Conservation (phyloP, 2,113 vertebrate species). For the Corythoichthys haematopterus region DNA sequence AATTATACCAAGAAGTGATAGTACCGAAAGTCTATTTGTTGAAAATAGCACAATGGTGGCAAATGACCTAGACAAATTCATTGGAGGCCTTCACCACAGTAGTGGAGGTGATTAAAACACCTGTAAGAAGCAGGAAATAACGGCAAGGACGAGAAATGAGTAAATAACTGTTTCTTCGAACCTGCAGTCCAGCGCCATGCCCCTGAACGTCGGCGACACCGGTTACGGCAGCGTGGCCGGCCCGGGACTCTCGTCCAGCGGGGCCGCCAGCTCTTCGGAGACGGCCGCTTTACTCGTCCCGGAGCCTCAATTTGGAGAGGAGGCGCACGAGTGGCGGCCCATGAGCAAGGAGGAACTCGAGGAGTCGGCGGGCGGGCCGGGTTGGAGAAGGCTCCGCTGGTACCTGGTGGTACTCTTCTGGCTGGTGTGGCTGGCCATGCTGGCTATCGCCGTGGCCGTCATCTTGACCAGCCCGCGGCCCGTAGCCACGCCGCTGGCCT, state of each 20-base stretch:
- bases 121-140: background rate
- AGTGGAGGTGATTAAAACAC: constrained; percentile 9
- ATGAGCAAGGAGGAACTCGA: constrained; percentile 60
- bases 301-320: background rate
- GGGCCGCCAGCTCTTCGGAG: constrained; percentile 38
- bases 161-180: background rate
- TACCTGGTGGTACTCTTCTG: constrained; percentile 68
- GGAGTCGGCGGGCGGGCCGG: constrained; percentile 41
- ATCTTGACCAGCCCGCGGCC: constrained; percentile 49
- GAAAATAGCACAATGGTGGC: too few species aligned
- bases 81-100: background rate
- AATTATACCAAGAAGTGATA: too few species aligned
- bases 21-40: too few species aligned
- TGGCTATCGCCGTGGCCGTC: constrained; percentile 47
- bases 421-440: constrained; percentile 62
- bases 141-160: background rate
- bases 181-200: constrained; percentile 51
- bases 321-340: constrained; percentile 38
- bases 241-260: constrained; percentile 4
- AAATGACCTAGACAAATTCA: background rate
- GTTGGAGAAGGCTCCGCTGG: constrained; percentile 61
- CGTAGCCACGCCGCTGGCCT: constrained; percentile 29
- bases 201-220: constrained; percentile 52
- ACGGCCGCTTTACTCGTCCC: constrained; percentile 52
- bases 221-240: constrained; percentile 42